phyloP scores from a whole-genome alignment of 2,888 invertebrate species.

The Diploptera punctata region DNA sequence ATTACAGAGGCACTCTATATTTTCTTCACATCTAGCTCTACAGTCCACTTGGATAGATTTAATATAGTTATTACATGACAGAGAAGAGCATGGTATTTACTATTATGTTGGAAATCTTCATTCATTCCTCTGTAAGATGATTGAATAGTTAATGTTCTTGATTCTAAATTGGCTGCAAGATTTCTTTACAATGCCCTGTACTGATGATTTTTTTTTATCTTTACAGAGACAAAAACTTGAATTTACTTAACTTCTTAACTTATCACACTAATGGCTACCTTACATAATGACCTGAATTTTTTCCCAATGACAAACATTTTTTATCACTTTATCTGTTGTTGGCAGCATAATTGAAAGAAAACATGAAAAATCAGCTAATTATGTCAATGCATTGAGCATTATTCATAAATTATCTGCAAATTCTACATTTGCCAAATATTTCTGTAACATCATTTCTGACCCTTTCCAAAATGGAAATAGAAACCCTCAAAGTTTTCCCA shows the following conservation, averaged over 20 bases:
- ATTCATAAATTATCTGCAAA: background rate
- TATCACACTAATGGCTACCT: background rate
- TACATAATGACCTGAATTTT: too few species aligned
- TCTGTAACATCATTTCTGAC: background rate
- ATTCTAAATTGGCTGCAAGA: background rate
- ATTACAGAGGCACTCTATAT: background rate
- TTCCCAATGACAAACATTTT: too few species aligned
- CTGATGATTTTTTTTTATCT: background rate
- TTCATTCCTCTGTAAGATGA: slow-evolving; percentile 2
- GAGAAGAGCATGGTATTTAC: background rate
- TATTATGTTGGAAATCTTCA: background rate
- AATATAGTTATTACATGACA: background rate
- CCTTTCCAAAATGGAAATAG: background rate
- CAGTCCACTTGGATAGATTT: background rate
- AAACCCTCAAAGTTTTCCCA: background rate
- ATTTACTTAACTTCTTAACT: background rate
- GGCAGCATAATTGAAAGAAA: background rate
- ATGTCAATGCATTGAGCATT: background rate
- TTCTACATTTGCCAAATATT: background rate
- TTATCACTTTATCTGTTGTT: background rate
- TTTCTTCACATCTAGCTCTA: background rate
- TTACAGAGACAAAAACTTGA: background rate
- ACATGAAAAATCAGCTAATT: background rate
- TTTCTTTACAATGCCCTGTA: background rate
- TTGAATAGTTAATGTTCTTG: slow-evolving; percentile 1